These are phyloP conservation scores for Stegophylla sp. DNA, from an alignment of 2,888 invertebrate species.

Conservation along the genomic window DNA sequence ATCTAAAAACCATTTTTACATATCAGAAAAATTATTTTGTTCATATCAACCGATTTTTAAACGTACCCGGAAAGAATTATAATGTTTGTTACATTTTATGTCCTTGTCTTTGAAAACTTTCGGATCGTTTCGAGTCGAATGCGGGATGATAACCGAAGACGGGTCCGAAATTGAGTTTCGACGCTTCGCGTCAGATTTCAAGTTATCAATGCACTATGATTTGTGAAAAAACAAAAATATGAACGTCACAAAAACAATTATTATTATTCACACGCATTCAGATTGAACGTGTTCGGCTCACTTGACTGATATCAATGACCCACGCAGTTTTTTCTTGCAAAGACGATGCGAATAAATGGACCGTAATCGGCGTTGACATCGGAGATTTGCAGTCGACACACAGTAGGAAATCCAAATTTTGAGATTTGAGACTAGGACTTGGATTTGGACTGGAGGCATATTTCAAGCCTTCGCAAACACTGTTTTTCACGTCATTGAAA, in stretches of 20 bases:
- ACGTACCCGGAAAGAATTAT: constrained; percentile 84
- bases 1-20: too few relatives aligned
- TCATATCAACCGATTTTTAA: too few relatives aligned
- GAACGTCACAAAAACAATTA: too few relatives aligned
- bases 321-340: constrained; percentile 90
- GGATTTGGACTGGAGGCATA: constrained; percentile 60
- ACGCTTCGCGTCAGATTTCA: constrained; percentile 85
- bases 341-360: constrained; percentile 78
- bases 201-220: constrained; percentile 83
- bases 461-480: constrained; percentile 52
- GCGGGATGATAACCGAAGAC: constrained; percentile 77
- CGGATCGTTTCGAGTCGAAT: constrained; percentile 80
- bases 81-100: constrained; percentile 76
- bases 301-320: constrained; percentile 90
- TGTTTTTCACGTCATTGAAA: constrained; percentile 48
- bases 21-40: not conserved
- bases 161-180: constrained; percentile 75
- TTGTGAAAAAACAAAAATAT: not conserved
- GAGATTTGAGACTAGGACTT: constrained; percentile 64
- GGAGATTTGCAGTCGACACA: constrained; percentile 73
- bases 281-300: too few relatives aligned
- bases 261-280: not conserved
- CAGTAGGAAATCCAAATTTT: constrained; percentile 76
- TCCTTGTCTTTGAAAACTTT: constrained; percentile 89
- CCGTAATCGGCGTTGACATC: constrained; percentile 76